phyloP scores from a whole-genome alignment of 2,797 vertebrate species.

The Florisuga fusca region DNA sequence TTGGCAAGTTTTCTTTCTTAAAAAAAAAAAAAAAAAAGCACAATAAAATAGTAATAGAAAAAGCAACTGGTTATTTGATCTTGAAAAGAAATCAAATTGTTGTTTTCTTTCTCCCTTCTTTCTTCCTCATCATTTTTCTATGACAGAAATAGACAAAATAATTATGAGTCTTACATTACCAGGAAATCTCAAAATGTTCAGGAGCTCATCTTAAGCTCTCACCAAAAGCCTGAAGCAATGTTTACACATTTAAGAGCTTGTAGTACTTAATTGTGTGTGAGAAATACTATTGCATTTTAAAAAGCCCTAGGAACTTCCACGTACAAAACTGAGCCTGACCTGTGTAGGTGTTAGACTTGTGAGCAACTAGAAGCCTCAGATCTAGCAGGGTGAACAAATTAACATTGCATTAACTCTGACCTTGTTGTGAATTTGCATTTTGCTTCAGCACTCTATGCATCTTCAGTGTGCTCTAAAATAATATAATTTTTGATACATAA shows the following conservation, averaged over 20 bases:
- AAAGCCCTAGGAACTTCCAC: not conserved
- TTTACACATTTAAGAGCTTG: not conserved
- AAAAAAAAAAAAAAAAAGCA: not conserved
- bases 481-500: not conserved
- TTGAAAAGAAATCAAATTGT: not conserved
- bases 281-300: not conserved
- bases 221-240: not conserved
- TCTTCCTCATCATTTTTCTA: not conserved
- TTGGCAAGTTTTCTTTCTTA: not conserved
- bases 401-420: not conserved
- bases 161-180: not conserved
- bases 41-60: not conserved
- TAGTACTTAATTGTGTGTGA: not conserved
- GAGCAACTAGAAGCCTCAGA: not conserved
- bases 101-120: not conserved
- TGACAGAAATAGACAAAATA: not conserved
- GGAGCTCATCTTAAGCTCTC: not conserved
- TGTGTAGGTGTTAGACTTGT: not conserved
- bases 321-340: not conserved
- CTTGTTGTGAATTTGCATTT: not conserved
- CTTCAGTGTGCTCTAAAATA: not conserved
- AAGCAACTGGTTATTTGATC: not conserved
- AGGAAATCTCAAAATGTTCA: not conserved
- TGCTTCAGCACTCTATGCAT: not conserved
- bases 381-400: not conserved